Conservation (phyloP, 2,888 invertebrate genomes). For the Cloeon dipterum region DNA sequence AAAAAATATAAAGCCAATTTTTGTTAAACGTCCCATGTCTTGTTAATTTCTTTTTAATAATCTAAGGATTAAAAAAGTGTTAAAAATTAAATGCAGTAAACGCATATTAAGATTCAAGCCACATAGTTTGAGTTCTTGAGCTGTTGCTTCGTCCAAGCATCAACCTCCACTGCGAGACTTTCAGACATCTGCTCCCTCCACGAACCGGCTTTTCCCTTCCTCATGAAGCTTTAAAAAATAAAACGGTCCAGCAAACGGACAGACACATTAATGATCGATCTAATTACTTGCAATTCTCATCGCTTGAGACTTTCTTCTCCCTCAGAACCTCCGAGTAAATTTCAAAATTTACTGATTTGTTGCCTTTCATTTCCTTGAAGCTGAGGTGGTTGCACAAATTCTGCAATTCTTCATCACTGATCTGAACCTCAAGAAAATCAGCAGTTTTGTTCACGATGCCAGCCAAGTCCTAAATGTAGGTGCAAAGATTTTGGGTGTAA, state of each 20-base stretch:
- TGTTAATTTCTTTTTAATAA: too few species aligned
- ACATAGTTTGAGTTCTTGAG: background rate
- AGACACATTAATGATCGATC: too few species aligned
- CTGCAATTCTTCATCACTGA: background rate
- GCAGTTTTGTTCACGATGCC: background rate
- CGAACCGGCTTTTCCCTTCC: background rate
- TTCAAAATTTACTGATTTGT: background rate
- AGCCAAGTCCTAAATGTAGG: background rate
- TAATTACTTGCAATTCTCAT: too few species aligned
- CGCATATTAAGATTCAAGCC: too few species aligned
- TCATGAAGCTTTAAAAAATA: too few species aligned
- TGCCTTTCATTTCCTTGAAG: background rate
- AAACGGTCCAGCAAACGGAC: too few species aligned
- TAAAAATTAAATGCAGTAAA: too few species aligned
- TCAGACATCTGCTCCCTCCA: background rate
- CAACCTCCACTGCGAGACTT: background rate
- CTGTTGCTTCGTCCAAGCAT: background rate
- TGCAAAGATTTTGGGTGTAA: too few species aligned
- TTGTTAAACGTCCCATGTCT: too few species aligned
- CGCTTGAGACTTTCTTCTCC: background rate
- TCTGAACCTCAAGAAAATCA: background rate
- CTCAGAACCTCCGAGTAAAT: background rate
- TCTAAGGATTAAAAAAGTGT: too few species aligned
- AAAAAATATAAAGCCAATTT: too few species aligned
- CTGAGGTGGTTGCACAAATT: background rate